A percentile compares a stretch with the other conserved stretches of the same genome.
Conservation (phyloP, 2,797 vertebrate species). For the Clamator glandarius region DNA sequence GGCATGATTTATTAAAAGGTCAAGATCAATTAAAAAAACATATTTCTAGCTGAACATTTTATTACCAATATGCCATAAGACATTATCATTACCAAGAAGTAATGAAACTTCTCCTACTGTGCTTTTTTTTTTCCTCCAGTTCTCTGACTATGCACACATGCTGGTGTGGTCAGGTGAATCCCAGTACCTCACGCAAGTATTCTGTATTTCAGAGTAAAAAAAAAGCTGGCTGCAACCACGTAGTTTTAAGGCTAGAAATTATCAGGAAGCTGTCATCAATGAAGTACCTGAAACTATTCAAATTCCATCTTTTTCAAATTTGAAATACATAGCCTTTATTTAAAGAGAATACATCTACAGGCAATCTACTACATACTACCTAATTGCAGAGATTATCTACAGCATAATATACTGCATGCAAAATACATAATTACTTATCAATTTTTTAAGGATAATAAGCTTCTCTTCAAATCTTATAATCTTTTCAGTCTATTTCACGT, state of each 20-base stretch:
- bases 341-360: not conserved
- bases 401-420: not conserved
- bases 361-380: not conserved
- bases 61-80: not conserved
- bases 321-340: not conserved
- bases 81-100: not conserved
- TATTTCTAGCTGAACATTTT: constrained; percentile 17
- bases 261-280: not conserved
- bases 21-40: constrained; percentile 51
- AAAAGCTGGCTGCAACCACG: not conserved
- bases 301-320: not conserved
- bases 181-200: not conserved
- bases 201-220: not conserved
- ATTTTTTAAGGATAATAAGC: not conserved
- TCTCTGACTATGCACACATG: not conserved
- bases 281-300: not conserved
- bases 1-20: constrained; percentile 44
- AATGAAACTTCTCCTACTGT: not conserved
- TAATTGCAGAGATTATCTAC: not conserved
- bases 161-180: not conserved
- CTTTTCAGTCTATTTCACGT: not conserved
- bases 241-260: not conserved
- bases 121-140: not conserved
- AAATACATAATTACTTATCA: not conserved
- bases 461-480: not conserved